Evolutionary conservation across 1,140 invertebrate genomes (phyloP).

Genomic region (Caenorhabditis remanei): DNA sequence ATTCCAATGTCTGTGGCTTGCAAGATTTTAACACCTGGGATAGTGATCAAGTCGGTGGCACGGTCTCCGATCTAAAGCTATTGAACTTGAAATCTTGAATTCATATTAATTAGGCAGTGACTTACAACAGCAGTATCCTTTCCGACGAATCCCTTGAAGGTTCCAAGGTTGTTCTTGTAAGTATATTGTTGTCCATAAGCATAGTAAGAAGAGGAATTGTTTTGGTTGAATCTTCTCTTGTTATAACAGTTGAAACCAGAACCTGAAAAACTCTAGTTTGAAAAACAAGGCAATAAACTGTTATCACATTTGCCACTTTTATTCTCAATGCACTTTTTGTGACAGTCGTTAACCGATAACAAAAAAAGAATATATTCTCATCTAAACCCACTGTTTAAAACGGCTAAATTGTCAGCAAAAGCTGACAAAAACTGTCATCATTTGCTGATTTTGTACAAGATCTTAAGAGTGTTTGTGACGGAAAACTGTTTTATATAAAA

Average conservation of each 20-base stretch:
- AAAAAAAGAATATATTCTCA: background rate
- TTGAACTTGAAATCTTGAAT: background rate
- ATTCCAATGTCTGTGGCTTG: constrained; percentile 26
- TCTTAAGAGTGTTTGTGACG: background rate
- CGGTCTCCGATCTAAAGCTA: constrained; percentile 36
- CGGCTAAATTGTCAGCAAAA: constrained; percentile 18
- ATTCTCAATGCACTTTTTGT: background rate
- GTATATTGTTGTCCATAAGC: constrained; percentile 21
- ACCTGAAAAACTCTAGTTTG: constrained; percentile 4
- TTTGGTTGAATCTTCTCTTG: constrained; percentile 21
- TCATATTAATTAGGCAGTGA: background rate
- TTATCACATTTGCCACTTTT: background rate
- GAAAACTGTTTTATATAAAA: background rate
- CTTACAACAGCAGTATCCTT: constrained; percentile 43
- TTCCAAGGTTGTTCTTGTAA: constrained; percentile 16
- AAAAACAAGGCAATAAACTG: background rate
- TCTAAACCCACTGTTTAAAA: background rate
- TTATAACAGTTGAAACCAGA: constrained; percentile 4
- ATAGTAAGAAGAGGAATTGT: constrained; percentile 27
- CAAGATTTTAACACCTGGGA: constrained; percentile 32
- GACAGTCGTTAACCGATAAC: constrained; percentile 8
- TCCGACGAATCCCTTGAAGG: constrained; percentile 19
- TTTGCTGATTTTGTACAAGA: constrained; percentile 2
- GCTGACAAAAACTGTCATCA: constrained; percentile 43
- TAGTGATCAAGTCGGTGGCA: constrained; percentile 38